These are phyloP conservation scores for Diplolepis rosae DNA, from an alignment of 2,888 invertebrate genomes.

Conservation along the genomic window DNA sequence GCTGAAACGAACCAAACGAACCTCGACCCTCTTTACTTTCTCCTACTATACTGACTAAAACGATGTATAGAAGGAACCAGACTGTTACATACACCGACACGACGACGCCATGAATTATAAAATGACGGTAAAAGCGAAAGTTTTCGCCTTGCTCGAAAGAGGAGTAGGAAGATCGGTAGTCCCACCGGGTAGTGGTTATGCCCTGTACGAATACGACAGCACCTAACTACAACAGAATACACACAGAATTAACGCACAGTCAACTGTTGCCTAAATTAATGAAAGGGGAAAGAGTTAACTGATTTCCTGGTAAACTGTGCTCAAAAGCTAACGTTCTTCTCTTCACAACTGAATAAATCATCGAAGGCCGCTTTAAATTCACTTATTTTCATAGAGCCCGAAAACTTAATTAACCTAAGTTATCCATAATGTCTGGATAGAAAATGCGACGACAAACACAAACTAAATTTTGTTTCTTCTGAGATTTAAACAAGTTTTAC, in stretches of 20 bases:
- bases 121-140: conserved; percentile 73
- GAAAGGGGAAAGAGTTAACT: conserved; percentile 71
- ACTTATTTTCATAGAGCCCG: background rate
- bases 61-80: conserved; percentile 47
- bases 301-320: conserved; percentile 56
- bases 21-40: conserved; percentile 62
- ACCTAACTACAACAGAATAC: no score
- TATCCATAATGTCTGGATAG: no score
- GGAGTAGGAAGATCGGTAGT: conserved; percentile 44
- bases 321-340: conserved; percentile 50
- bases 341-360: conserved; percentile 4
- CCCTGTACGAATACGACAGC: conserved; percentile 42
- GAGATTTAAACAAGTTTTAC: no score
- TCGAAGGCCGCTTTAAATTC: background rate
- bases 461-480: no score
- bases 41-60: conserved; percentile 52
- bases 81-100: conserved; percentile 57
- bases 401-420: no score
- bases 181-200: conserved; percentile 48
- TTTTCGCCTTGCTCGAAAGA: conserved; percentile 58
- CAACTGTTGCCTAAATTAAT: conserved; percentile 68
- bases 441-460: no score
- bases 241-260: conserved; percentile 42
- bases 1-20: conserved; percentile 52
- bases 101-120: conserved; percentile 73